Evolutionary conservation across 2,888 invertebrate genomes (phyloP).

Genomic region (Chrysolina americana): DNA sequence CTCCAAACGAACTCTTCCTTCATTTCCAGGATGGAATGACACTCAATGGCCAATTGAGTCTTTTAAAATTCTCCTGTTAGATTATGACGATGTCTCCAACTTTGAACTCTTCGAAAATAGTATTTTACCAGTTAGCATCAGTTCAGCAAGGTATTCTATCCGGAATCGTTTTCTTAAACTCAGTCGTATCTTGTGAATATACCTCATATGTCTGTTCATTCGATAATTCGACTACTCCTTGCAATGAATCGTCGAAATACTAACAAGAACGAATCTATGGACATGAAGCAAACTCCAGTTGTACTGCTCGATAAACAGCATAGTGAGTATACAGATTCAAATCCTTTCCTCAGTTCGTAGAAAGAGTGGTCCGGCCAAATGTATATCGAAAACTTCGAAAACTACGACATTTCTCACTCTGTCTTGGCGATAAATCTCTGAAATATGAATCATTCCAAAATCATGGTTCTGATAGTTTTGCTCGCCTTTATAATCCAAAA

Average conservation of each 20-base stretch:
- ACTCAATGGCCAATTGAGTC: not conserved
- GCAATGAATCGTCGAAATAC: constrained; percentile 11
- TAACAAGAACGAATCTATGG: not conserved
- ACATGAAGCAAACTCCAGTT: constrained; percentile 3
- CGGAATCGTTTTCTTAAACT: too few relatives aligned
- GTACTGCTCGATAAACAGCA: constrained; percentile 10
- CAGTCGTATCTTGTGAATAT: not conserved
- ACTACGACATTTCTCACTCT: not conserved
- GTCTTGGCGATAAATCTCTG: not conserved
- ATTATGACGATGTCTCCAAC: not conserved
- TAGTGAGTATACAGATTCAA: constrained; percentile 8
- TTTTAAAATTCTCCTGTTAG: not conserved
- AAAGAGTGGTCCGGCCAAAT: constrained; percentile 1
- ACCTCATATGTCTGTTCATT: not conserved
- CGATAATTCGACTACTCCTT: not conserved
- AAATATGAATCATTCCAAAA: not conserved
- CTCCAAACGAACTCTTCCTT: too few relatives aligned
- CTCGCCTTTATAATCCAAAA: too few relatives aligned
- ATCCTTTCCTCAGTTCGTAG: not conserved
- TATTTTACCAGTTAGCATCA: not conserved
- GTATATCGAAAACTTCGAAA: not conserved
- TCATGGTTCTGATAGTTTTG: too few relatives aligned
- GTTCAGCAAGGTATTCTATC: too few relatives aligned
- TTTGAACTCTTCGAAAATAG: not conserved
- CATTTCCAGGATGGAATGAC: not conserved